Percentiles rank a stretch among this genome's conserved stretches.
Conservation (phyloP, 2,113 vertebrate genomes). For the Vimba vimba region DNA sequence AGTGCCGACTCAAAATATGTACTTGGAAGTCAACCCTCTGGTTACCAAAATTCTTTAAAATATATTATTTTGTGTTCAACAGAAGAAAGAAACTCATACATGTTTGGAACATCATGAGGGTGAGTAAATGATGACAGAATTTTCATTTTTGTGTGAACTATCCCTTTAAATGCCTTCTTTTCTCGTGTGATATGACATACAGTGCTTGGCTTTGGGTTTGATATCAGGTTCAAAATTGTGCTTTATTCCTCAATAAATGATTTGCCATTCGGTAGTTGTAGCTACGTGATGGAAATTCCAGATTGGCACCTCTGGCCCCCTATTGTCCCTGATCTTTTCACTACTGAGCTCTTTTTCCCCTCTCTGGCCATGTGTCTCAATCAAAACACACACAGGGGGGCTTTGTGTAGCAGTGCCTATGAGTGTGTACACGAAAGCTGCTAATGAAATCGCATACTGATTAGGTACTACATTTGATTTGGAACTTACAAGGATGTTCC, state of each 20-base stretch:
- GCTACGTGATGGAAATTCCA: slow-evolving; percentile 50
- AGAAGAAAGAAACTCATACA: too few relatives aligned
- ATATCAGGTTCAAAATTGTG: background rate
- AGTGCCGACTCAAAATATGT: background rate
- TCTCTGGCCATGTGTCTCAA: slow-evolving; percentile 63
- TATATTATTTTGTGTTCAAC: background rate
- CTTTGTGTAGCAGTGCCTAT: slow-evolving; percentile 50
- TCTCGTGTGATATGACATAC: background rate
- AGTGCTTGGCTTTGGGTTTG: background rate
- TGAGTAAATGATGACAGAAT: too few relatives aligned
- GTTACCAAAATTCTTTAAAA: background rate
- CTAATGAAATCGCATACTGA: background rate
- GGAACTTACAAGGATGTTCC: background rate
- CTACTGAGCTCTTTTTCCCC: slow-evolving; percentile 64
- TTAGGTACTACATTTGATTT: background rate
- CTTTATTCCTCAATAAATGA: background rate
- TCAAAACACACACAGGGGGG: slow-evolving; percentile 69
- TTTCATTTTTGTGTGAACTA: too few relatives aligned
- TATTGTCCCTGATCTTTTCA: slow-evolving; percentile 67
- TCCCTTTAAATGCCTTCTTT: background rate
- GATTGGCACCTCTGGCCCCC: slow-evolving; percentile 56
- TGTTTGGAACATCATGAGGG: too few relatives aligned
- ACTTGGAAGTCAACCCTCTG: background rate
- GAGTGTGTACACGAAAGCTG: slow-evolving; percentile 37
- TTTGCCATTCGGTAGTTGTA: background rate